Evolutionary conservation across 2,113 vertebrate species (phyloP), one percentile per base, ranked within the genome.

Genomic region (Chlamydotis undulata): DNA sequence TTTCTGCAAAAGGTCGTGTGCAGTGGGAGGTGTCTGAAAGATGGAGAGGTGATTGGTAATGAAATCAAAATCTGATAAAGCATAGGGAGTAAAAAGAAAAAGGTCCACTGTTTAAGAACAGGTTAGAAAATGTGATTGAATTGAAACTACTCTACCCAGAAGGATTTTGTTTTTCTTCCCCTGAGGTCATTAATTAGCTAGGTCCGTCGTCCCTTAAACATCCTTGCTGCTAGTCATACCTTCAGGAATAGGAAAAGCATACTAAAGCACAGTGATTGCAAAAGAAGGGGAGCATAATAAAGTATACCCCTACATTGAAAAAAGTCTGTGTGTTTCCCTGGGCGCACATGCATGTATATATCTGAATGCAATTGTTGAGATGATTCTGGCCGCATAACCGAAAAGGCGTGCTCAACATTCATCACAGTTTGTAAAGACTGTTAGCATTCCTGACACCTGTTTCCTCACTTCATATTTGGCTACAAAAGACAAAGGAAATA

Each of bases 281-380:
- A 55, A 43, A 78, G 37, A 19, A 80, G n/a, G 28, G 15, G 23
- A 69, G 10, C 33, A 10, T 1, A 14, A 53, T 8, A 5, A 87
- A 49, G 6, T 31, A 12, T 7, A 50, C 55, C 14, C 4, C 14
- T 45, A 2, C 33, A 23, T 26, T 67, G 4, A 33, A 56, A 59
- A 24, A 15, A 2, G 4, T 10, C 12, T 3, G 0, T 41, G 2
- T 22, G 0, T 33, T 57, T 81, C 26, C 47, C 26, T 19, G 63
- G 29, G 18, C 5, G 11, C n/a, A 13, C 19, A 2, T 8, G 26
- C 14, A 16, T 12, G 2, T 25, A 7, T 28, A 2, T 28, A 10
- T 55, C 69, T 35, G 56, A 45, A 5, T 19, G 56, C 64, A 70
- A 69, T 73, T 61, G 56, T 24, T 41, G 50, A 45, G 69, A 22